Evolutionary conservation across 2,797 vertebrate genomes (phyloP), one percentile per base, ranked within the genome.

Genomic region (Sternotherus odoratus): DNA sequence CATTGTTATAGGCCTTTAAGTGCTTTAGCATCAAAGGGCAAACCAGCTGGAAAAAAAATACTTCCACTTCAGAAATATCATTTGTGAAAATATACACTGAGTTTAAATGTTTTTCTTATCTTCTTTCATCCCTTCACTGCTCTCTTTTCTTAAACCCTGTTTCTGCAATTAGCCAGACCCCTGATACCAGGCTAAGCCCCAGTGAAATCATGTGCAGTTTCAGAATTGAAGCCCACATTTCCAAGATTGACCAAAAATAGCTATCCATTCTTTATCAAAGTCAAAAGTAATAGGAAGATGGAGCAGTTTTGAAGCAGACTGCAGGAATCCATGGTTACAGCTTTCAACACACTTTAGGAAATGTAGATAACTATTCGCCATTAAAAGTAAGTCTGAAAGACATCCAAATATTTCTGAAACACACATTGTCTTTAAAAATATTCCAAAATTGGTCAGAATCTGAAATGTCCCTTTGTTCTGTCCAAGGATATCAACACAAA

Each of bases 1-100:
- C 46, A 82, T n/a, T 3, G n/a, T 63, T 60, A 39, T 13, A 6
- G 33, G 2, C 0, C 69, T 75, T 10, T 30, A 56, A 0, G 0
- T 1, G 79, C 28, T 88, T 91, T 57, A 72, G 72, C 10, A 78
- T 2, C 33, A 92, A 82, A 13, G 83, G 57, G 1, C 1, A 1
- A 83, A 91, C 6, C 0, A 33, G 11, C 1, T 39, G 19, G 10
- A 21, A 39, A 69, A 66, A 69, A 39, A 69, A 36, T n/a, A n/a
- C 33, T n/a, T 63, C 33, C 33, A 63, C 19, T 39, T 39, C 66
- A 69, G 36, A 39, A 39, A 36, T 24, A 10, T 39, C 19, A 39
- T 24, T 39, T 69, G 23, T 69, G 5, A 69, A 69, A 69, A 11
- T 39, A 10, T 39, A 69, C n/a, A 39, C 3, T 12, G 66, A 69